A percentile compares a stretch with the other conserved stretches of the same genome.
Conservation (phyloP, 2,797 vertebrate genomes). For the Lutjanus argentimaculatus region DNA sequence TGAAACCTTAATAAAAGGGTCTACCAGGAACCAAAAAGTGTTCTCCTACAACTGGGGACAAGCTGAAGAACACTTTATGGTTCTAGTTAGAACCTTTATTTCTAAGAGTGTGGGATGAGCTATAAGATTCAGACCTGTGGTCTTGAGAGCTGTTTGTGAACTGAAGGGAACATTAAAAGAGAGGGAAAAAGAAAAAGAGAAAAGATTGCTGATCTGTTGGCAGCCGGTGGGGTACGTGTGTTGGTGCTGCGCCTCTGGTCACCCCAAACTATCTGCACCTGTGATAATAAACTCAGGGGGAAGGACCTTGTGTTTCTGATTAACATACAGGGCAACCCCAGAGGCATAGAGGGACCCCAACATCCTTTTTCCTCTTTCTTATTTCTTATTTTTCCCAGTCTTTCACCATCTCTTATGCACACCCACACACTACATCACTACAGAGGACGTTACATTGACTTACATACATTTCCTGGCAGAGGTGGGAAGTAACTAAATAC, state of each 20-base stretch:
- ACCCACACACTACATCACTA: neutral
- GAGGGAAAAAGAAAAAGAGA: neutral
- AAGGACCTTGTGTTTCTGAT: constrained; percentile 73
- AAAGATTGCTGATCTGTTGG: constrained; percentile 27
- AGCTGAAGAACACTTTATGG: too few relatives aligned
- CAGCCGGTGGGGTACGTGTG: constrained; percentile 52
- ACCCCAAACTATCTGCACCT: constrained; percentile 83
- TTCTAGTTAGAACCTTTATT: too few relatives aligned
- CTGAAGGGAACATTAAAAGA: constrained; percentile 1
- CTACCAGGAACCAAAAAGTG: too few relatives aligned
- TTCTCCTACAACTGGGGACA: too few relatives aligned
- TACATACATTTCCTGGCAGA: too few relatives aligned
- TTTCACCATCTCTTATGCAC: neutral
- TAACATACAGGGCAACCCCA: constrained; percentile 67
- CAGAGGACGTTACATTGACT: too few relatives aligned
- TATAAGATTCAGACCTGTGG: neutral
- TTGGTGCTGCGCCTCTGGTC: constrained; percentile 54
- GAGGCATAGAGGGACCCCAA: constrained; percentile 54
- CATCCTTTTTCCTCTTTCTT: constrained; percentile 37
- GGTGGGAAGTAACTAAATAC: too few relatives aligned
- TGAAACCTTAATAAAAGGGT: too few relatives aligned
- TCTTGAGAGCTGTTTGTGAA: constrained; percentile 12
- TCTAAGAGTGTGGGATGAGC: constrained; percentile 3
- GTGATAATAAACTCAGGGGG: constrained; percentile 76
- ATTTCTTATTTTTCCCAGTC: constrained; percentile 25